Base-by-base conservation (phyloP, 2,113 vertebrate species). In the Oreochromis spilurus region DNA sequence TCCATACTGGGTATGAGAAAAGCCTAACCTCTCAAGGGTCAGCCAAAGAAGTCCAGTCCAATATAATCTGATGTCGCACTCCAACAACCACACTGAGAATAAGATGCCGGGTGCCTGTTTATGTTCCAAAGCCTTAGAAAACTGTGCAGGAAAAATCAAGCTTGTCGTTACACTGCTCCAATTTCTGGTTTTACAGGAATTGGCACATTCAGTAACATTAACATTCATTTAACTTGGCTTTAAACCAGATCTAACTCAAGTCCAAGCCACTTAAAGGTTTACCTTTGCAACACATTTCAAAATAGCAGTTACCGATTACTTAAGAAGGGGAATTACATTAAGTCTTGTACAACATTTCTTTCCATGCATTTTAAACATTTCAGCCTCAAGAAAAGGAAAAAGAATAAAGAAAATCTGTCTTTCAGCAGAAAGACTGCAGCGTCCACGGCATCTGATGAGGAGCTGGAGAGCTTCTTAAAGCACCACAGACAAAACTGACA, bases 11-110 rank as follows among this genome's bases (percentile, higher is more conserved):
- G 38, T 90, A 83, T 90, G 93, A 93, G 90, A 93, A 91, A 89
- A 82, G 89, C 29, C 12, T 84, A 86, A 88, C 92, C 92, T 87
- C 84, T 75, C 6, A 5, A 43, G 62, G 92, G 93, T 94, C 93
- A 88, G 91, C 83, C 91, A 93, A 84, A 58, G 81, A 93, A 91
- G 93, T 95, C 94, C 78, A 86, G 82, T 87, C 72, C 83, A 93
- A 95, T 94, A 91, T 84, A 88, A 58, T 80, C 53, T 89, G 89
- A 91, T 58, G 88, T 82, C 50, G 83, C 52, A 79, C 85, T 88
- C 91, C 83, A 93, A 72, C 82, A 89, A 91, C 88, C 80, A 79
- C 70, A 83, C 82, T 67, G 82, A 88, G 89, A 81, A 45, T 82
- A 87, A 91, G 84, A 88, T 88, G 52, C 84, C 88, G 79, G 84